Conservation (phyloP, 2,113 vertebrate genomes). For the Tenebrosternarchus preto region DNA sequence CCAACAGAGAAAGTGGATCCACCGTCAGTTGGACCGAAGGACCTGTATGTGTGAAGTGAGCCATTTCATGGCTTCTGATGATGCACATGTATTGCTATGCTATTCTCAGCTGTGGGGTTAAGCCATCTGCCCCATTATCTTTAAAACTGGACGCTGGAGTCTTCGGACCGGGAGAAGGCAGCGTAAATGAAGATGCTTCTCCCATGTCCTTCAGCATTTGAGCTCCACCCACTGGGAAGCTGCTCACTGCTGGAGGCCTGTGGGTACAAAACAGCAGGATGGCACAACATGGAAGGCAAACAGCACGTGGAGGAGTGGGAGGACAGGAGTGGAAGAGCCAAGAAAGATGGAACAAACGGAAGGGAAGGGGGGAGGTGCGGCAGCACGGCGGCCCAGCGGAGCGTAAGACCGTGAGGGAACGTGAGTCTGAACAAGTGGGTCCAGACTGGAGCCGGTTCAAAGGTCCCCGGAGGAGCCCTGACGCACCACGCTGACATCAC, state of each 20-base stretch:
- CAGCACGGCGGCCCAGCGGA: too few relatives aligned
- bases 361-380: background rate
- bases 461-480: background rate
- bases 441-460: background rate
- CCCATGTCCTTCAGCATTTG: background rate
- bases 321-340: background rate
- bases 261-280: conserved; percentile 21
- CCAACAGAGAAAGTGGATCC: background rate
- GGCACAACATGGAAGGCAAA: background rate
- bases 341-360: background rate
- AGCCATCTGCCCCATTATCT: background rate
- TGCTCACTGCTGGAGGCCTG: background rate
- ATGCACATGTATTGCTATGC: background rate
- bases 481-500: background rate
- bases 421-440: background rate
- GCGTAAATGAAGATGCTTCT: background rate
- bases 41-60: background rate
- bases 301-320: background rate
- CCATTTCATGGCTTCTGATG: background rate
- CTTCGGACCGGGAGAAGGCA: background rate
- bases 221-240: conserved; percentile 1
- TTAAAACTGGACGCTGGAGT: background rate
- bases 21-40: background rate
- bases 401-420: background rate
- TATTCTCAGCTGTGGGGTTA: background rate